These are phyloP conservation scores for Syrrhaptes paradoxus DNA, from an alignment of 2,113 vertebrate species.

Conservation along the genomic window DNA sequence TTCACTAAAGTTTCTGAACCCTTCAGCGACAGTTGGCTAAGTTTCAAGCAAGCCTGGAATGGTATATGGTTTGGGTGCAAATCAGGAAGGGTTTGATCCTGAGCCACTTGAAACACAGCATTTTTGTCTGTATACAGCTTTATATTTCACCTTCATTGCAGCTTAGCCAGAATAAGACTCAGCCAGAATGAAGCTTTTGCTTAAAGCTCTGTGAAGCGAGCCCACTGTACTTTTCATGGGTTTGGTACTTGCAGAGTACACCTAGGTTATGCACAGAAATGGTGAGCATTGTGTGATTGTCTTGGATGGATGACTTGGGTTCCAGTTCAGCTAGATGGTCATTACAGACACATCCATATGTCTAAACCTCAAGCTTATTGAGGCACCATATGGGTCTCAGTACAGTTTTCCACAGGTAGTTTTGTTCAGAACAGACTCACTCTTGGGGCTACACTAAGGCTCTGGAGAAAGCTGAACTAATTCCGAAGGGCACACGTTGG, in stretches of 20 bases:
- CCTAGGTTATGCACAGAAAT: not conserved
- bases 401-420: not conserved
- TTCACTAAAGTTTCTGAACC: slow-evolving; percentile 18
- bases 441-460: not conserved
- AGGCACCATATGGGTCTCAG: not conserved
- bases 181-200: not conserved
- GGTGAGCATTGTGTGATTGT: not conserved
- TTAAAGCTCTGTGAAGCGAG: not conserved
- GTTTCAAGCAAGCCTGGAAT: not conserved
- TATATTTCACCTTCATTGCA: not conserved
- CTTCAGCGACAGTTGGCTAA: not conserved
- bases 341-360: not conserved
- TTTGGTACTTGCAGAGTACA: not conserved
- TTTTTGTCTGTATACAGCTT: not conserved
- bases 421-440: not conserved
- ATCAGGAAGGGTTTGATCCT: not conserved
- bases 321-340: not conserved
- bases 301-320: not conserved
- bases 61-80: slow-evolving; percentile 11
- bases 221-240: not conserved
- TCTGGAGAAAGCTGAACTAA: not conserved
- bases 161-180: not conserved
- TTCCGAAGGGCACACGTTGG: not conserved
- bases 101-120: not conserved
- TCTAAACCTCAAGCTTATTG: not conserved